A percentile compares a stretch with the other conserved stretches of the same genome.
Conservation (phyloP, 1,140 invertebrate species). For the Pararge aegeria region DNA sequence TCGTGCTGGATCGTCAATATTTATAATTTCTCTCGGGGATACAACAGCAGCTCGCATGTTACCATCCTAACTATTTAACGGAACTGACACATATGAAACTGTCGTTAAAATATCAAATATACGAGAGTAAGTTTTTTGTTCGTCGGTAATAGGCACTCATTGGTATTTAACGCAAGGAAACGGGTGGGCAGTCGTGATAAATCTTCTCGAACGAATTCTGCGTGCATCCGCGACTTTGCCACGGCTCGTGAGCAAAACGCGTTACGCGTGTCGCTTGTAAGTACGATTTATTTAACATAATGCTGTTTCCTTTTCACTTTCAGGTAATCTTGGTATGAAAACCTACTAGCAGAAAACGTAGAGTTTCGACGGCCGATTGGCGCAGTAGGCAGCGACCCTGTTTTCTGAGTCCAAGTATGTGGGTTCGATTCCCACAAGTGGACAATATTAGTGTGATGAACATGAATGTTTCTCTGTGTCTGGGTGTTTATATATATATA, state of each 20-base stretch:
- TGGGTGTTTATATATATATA: too few relatives aligned
- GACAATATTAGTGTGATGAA: too few relatives aligned
- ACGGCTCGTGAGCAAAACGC: conserved; percentile 5
- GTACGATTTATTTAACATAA: conserved; percentile 29
- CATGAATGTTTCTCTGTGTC: too few relatives aligned
- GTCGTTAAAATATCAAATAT: conserved; percentile 68
- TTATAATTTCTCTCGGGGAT: conserved; percentile 55
- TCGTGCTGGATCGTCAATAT: conserved; percentile 36
- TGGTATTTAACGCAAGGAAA: conserved; percentile 34
- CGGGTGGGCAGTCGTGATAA: conserved; percentile 19
- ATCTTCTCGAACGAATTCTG: conserved; percentile 31
- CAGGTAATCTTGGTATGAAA: conserved; percentile 17
- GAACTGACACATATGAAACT: conserved; percentile 67
- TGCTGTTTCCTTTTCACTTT: conserved; percentile 42
- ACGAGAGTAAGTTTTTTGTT: conserved; percentile 44
- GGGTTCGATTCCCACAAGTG: too few relatives aligned
- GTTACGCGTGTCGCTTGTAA: conserved; percentile 40
- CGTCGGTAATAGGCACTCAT: conserved; percentile 30
- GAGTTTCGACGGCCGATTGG: too few relatives aligned
- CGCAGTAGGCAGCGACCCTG: too few relatives aligned
- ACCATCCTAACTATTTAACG: conserved; percentile 67
- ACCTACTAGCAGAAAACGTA: background rate
- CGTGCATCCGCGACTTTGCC: conserved; percentile 12
- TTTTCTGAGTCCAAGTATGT: too few relatives aligned
- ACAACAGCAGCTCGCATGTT: conserved; percentile 52